phyloP scores from a whole-genome alignment of 1,140 invertebrate species.

The Diachasmimorpha longicaudata region DNA sequence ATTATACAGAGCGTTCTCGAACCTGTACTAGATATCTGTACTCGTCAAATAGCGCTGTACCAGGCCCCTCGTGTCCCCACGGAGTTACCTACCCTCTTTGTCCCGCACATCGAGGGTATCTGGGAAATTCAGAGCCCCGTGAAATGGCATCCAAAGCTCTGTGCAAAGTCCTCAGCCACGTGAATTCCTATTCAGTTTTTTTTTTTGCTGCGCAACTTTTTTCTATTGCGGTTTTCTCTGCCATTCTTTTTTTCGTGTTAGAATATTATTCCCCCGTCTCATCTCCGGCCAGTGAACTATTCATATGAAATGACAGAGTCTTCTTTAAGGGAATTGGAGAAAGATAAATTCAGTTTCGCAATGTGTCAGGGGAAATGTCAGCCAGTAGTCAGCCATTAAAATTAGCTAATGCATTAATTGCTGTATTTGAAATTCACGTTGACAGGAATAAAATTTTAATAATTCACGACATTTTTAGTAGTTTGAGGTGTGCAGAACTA shows the following conservation, averaged over 20 bases:
- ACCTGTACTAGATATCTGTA: background rate
- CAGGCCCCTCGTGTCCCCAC: background rate
- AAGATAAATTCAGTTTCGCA: background rate
- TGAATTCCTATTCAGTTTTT: background rate
- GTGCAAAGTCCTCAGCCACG: background rate
- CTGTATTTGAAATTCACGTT: background rate
- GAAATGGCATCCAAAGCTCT: slow-evolving; percentile 19
- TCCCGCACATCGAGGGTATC: background rate
- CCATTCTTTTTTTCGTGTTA: background rate
- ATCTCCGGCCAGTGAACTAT: background rate
- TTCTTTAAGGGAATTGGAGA: background rate
- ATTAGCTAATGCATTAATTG: background rate
- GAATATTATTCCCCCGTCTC: background rate
- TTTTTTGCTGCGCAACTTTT: background rate
- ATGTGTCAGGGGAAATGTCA: background rate
- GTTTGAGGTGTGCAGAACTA: too few species aligned
- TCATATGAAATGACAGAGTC: background rate
- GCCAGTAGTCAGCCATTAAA: background rate
- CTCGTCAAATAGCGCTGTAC: background rate
- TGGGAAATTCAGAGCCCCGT: slow-evolving; percentile 12
- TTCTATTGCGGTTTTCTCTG: background rate
- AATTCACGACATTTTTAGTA: too few species aligned
- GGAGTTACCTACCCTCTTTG: background rate
- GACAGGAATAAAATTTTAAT: too few species aligned
- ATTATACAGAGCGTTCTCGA: background rate